These are phyloP conservation scores for Amphipyra tragopoginis DNA, from an alignment of 2,888 invertebrate species.

Conservation along the genomic window DNA sequence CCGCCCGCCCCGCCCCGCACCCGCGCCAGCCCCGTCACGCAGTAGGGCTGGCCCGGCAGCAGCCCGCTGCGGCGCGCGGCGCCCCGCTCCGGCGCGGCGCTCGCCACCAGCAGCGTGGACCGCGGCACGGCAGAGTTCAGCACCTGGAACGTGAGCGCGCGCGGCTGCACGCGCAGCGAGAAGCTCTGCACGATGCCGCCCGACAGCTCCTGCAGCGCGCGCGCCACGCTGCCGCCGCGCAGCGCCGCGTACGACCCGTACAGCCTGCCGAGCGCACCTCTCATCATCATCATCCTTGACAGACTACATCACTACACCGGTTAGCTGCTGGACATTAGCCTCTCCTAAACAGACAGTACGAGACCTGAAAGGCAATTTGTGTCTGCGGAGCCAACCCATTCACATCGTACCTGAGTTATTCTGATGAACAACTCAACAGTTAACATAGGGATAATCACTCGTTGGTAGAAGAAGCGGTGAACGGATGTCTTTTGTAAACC, in stretches of 20 bases:
- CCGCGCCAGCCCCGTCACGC: slow-evolving; percentile 92
- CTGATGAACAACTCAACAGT: too few species aligned
- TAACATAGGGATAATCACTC: too few species aligned
- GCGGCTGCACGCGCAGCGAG: slow-evolving; percentile 91
- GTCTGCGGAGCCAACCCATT: too few species aligned
- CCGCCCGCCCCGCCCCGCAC: slow-evolving; percentile 81
- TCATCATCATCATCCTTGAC: background rate
- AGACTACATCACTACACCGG: too few species aligned
- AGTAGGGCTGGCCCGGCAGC: slow-evolving; percentile 92
- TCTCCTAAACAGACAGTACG: too few species aligned
- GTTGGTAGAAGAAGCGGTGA: too few species aligned
- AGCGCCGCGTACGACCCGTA: slow-evolving; percentile 93
- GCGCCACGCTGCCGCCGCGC: slow-evolving; percentile 89
- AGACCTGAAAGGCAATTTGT: too few species aligned
- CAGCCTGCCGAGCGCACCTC: slow-evolving; percentile 77
- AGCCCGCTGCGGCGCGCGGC: slow-evolving; percentile 78
- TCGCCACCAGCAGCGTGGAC: slow-evolving; percentile 92
- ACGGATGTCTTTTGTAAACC: too few species aligned
- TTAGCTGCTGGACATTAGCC: too few species aligned
- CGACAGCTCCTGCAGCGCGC: slow-evolving; percentile 93
- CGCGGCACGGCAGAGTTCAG: slow-evolving; percentile 92
- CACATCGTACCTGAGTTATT: too few species aligned
- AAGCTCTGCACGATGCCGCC: slow-evolving; percentile 94
- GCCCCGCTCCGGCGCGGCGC: slow-evolving; percentile 70
- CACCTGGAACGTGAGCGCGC: slow-evolving; percentile 92